These are phyloP conservation scores for Agrochola litura DNA, from an alignment of 2,888 invertebrate species.

Conservation along the genomic window DNA sequence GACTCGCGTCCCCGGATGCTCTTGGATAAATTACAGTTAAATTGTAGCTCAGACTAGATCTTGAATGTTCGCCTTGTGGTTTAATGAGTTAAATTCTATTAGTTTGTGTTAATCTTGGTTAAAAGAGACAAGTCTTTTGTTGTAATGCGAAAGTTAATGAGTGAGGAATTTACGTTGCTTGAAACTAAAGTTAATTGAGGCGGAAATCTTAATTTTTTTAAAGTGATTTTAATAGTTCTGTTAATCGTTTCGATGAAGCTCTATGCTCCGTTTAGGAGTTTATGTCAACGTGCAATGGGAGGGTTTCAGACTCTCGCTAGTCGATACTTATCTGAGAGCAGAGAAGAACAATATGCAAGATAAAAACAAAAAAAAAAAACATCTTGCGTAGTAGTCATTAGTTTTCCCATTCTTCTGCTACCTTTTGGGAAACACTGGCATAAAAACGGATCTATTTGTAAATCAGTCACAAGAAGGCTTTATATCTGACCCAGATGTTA, in stretches of 20 bases:
- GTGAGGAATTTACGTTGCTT: not conserved
- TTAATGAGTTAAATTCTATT: constrained; percentile 43
- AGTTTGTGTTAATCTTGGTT: constrained; percentile 31
- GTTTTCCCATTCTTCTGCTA: not conserved
- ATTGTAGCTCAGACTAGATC: constrained; percentile 49
- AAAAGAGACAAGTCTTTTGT: constrained; percentile 8
- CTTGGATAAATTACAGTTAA: constrained; percentile 59
- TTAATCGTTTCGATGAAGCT: too few species aligned
- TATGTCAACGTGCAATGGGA: not conserved
- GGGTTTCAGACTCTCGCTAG: not conserved
- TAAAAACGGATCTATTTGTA: not conserved
- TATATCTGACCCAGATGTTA: constrained; percentile 33
- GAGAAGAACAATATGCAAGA: not conserved
- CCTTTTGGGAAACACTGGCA: not conserved
- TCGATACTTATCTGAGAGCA: not conserved
- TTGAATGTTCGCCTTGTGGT: constrained; percentile 38
- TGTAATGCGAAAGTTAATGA: not conserved
- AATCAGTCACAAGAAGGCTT: constrained; percentile 22
- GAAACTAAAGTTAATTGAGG: not conserved
- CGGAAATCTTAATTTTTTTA: not conserved
- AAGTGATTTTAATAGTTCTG: too few species aligned
- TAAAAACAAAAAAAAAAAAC: not conserved
- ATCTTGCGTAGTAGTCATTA: not conserved
- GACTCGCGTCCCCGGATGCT: constrained; percentile 42
- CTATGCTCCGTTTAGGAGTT: not conserved